A percentile compares a stretch with the other conserved stretches of the same genome.
These are phyloP conservation scores for Urocynchramus pylzowi DNA, from an alignment of 2,113 vertebrate genomes.

Conservation along the genomic window DNA sequence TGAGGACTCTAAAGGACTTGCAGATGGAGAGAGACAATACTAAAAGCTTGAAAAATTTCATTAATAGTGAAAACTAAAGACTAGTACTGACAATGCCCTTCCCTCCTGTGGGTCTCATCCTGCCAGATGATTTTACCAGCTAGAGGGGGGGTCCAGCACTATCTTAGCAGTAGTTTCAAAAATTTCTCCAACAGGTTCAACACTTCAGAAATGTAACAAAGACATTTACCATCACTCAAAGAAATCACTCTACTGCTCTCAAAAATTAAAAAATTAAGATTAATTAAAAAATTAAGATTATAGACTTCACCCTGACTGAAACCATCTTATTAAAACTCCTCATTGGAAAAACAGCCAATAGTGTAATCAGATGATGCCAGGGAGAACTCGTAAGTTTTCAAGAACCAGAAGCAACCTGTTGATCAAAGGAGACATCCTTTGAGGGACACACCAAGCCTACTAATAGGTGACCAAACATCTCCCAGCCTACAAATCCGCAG, in stretches of 20 bases:
- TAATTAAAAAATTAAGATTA: neutral
- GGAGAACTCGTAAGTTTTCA: neutral
- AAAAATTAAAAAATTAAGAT: too few relatives aligned
- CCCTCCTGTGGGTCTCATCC: neutral
- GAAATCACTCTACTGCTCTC: neutral
- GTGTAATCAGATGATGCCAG: neutral
- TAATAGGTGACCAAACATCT: neutral
- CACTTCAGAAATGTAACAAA: neutral
- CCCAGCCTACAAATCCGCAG: neutral
- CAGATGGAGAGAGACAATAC: neutral
- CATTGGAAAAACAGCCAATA: neutral
- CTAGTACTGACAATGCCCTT: neutral
- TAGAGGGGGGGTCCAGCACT: neutral
- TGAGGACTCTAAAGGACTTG: slow-evolving; percentile 19
- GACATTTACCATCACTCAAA: neutral
- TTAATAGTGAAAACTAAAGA: neutral
- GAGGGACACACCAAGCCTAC: neutral
- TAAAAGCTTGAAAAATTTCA: neutral
- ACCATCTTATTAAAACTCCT: neutral
- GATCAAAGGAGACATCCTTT: neutral
- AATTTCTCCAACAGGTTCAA: neutral
- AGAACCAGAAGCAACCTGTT: neutral
- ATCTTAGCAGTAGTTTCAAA: neutral
- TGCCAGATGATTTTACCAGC: neutral
- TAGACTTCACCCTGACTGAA: neutral